Evolutionary conservation across 1,140 invertebrate species (phyloP).

Genomic region (Battus philenor): DNA sequence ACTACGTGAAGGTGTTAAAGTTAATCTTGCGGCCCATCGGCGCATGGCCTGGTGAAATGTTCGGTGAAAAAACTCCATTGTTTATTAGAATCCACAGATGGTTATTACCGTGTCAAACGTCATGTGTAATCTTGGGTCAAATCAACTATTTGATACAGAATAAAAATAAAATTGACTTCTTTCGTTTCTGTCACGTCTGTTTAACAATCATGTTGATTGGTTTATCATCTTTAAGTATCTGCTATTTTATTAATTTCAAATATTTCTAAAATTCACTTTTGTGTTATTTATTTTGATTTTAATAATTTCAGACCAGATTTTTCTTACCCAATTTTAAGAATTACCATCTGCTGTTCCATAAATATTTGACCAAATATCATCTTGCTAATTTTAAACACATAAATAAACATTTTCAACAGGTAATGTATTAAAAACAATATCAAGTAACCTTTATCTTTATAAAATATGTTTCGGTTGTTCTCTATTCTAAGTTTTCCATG

Average conservation of each 20-base stretch:
- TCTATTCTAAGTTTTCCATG: no score
- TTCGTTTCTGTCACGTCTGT: background rate
- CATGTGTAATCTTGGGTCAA: background rate
- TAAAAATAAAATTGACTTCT: background rate
- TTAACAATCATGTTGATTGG: background rate
- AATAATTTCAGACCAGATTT: conserved; percentile 6
- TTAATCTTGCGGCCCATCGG: conserved; percentile 3
- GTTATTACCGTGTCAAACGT: background rate
- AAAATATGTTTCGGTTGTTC: no score
- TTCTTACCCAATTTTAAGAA: conserved; percentile 6
- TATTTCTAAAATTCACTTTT: background rate
- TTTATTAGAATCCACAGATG: background rate
- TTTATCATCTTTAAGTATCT: conserved; percentile 9
- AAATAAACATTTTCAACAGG: conserved; percentile 13
- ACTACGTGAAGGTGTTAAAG: background rate
- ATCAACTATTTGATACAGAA: conserved; percentile 2
- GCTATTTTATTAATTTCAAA: background rate
- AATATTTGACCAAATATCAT: conserved; percentile 15
- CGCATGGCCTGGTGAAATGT: conserved; percentile 8
- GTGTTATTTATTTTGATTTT: background rate
- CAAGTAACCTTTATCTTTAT: no score
- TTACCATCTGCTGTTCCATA: conserved; percentile 9
- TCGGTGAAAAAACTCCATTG: conserved; percentile 6
- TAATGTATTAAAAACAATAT: background rate
- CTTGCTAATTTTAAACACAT: conserved; percentile 12